phyloP scores from a whole-genome alignment of 2,113 vertebrate genomes.

The Gnathonemus longibarbis region DNA sequence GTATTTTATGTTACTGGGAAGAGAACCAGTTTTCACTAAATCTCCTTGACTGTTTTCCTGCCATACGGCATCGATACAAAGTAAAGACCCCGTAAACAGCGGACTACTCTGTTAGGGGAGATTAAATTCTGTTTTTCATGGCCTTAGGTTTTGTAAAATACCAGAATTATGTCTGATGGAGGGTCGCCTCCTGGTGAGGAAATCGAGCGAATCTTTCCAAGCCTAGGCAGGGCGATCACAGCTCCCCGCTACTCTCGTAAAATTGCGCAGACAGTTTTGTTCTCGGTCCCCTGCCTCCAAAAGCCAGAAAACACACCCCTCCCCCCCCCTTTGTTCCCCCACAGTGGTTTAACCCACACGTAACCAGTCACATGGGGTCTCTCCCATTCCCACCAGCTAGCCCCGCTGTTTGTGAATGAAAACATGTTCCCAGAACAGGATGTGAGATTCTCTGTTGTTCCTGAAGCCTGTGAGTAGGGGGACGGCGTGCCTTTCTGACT shows the following conservation, averaged over 20 bases:
- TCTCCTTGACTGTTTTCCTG: not conserved
- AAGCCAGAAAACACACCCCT: too few relatives aligned
- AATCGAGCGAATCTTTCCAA: not conserved
- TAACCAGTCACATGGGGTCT: not conserved
- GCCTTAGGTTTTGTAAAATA: not conserved
- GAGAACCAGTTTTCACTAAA: not conserved
- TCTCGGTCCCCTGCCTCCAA: not conserved
- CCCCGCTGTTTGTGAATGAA: slow-evolving; percentile 44
- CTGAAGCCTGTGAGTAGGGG: not conserved
- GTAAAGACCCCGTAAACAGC: not conserved
- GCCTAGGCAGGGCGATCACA: not conserved
- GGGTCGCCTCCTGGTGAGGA: not conserved
- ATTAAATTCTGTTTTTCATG: not conserved
- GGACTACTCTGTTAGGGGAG: not conserved
- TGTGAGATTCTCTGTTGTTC: slow-evolving; percentile 26
- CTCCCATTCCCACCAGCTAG: slow-evolving; percentile 35
- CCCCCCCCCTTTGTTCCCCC: too few relatives aligned
- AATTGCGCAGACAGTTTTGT: not conserved
- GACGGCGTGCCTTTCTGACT: not conserved
- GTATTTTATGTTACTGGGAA: not conserved
- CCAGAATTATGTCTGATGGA: not conserved
- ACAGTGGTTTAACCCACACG: not conserved
- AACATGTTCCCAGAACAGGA: slow-evolving; percentile 47
- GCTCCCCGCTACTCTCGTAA: not conserved
- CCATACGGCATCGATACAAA: not conserved